These are phyloP conservation scores for Psittacula echo DNA, from an alignment of 2,797 vertebrate genomes.

Conservation along the genomic window DNA sequence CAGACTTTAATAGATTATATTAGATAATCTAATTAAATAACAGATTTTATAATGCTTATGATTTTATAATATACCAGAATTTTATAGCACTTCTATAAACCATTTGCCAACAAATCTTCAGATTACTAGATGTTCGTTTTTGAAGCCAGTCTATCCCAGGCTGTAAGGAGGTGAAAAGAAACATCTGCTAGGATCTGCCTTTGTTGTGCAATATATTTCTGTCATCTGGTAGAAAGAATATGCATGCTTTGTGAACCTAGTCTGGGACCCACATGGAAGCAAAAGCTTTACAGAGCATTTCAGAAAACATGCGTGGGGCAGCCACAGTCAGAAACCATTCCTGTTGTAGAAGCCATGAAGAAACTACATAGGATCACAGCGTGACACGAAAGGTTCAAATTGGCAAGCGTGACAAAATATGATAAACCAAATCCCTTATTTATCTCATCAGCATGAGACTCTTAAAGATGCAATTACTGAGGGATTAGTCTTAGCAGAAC, in stretches of 20 bases:
- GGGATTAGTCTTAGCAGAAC: neutral
- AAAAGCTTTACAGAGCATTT: neutral
- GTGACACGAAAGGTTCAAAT: neutral
- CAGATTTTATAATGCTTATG: neutral
- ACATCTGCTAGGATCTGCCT: constrained; percentile 16
- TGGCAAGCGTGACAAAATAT: neutral
- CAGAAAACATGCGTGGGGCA: neutral
- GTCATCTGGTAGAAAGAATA: neutral
- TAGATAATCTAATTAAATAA: neutral
- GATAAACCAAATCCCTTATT: neutral
- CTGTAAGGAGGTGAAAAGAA: neutral
- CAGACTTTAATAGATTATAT: neutral
- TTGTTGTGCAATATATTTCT: neutral
- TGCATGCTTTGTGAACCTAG: neutral
- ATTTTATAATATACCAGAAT: neutral
- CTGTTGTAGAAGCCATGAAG: neutral
- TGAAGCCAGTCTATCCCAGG: neutral
- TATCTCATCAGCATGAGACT: neutral
- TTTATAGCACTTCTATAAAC: neutral
- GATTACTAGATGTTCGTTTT: neutral
- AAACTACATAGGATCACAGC: accelerated
- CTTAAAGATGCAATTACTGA: neutral
- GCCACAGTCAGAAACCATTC: neutral
- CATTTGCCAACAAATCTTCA: neutral
- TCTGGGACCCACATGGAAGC: neutral